Percentiles rank a stretch among this genome's conserved stretches.
phyloP scores from a whole-genome alignment of 2,888 invertebrate genomes.

The Aleiodes alternator region DNA sequence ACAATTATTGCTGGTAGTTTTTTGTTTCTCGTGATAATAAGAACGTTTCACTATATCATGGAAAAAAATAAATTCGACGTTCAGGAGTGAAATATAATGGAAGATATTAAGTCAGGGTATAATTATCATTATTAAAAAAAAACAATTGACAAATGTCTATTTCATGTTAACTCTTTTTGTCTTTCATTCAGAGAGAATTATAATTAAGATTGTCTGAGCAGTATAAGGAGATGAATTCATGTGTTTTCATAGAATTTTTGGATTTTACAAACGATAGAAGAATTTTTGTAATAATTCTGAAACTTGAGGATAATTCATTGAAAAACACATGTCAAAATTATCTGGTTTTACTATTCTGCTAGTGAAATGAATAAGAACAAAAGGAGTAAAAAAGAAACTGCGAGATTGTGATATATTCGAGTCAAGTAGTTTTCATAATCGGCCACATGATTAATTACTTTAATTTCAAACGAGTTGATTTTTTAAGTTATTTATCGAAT shows the following conservation, averaged over 20 bases:
- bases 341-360: background rate
- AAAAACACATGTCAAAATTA: background rate
- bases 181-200: background rate
- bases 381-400: background rate
- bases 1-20: constrained; percentile 21
- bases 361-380: background rate
- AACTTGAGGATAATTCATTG: background rate
- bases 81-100: constrained; percentile 7
- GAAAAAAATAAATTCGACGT: constrained; percentile 10
- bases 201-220: background rate
- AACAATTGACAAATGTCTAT: background rate
- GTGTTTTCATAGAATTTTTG: no score
- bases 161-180: background rate
- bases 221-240: no score
- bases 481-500: no score
- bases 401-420: constrained; percentile 21
- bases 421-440: constrained; percentile 31
- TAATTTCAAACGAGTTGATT: background rate
- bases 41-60: constrained; percentile 26
- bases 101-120: constrained; percentile 34
- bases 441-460: constrained; percentile 4
- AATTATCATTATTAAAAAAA: constrained; percentile 10
- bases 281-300: background rate
- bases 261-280: no score
- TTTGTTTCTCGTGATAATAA: constrained; percentile 1